Conservation (phyloP, 2,797 vertebrate species). For the Ispidina lecontei region DNA sequence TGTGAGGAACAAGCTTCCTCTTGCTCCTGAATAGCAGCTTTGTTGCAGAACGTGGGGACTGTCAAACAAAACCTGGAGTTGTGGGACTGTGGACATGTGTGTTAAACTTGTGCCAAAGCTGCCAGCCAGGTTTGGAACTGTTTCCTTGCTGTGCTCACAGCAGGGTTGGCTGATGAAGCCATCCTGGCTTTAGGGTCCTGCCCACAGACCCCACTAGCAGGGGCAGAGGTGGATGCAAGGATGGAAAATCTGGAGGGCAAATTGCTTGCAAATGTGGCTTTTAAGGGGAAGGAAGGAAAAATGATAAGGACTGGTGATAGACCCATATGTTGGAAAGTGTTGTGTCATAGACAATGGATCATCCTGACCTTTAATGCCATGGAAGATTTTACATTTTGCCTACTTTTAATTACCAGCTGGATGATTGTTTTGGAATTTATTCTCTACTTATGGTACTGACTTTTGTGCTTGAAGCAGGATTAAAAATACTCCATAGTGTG, state of each 20-base stretch:
- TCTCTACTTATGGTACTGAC: neutral
- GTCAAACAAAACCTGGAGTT: constrained; percentile 8
- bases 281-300: neutral
- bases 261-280: neutral
- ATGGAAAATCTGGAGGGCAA: constrained; percentile 18
- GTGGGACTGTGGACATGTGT: neutral
- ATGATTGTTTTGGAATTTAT: neutral
- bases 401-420: neutral
- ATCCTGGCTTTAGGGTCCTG: neutral
- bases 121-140: neutral
- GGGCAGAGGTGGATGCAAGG: neutral
- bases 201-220: neutral
- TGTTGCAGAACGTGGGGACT: constrained; percentile 39
- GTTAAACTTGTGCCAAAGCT: constrained; percentile 1
- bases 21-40: constrained; percentile 52
- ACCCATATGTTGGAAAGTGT: neutral
- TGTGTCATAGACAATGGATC: neutral
- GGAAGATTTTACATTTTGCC: neutral
- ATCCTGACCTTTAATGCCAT: neutral
- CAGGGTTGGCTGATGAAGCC: neutral
- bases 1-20: constrained; percentile 27
- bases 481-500: neutral
- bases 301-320: neutral
- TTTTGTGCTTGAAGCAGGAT: neutral
- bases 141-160: neutral